These are phyloP conservation scores for Ectropis crepuscularia DNA, from an alignment of 2,888 invertebrate species.

Conservation along the genomic window DNA sequence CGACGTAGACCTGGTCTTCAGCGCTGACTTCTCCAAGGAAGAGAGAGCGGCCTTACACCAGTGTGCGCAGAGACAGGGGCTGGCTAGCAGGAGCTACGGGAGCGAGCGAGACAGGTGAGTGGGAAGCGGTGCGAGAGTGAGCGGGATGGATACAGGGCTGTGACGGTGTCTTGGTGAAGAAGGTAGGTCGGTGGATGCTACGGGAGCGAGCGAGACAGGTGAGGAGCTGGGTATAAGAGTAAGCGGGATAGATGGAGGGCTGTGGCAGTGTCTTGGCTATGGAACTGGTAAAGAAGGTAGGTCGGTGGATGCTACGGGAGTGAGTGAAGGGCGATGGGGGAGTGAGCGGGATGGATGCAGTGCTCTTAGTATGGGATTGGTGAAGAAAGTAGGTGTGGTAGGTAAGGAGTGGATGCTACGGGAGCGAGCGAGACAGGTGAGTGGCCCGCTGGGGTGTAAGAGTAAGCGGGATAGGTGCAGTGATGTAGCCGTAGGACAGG, in stretches of 20 bases:
- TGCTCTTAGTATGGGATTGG: background rate
- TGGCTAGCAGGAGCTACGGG: constrained; percentile 82
- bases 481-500: constrained; percentile 18
- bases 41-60: constrained; percentile 86
- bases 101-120: constrained; percentile 31
- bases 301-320: background rate
- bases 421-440: constrained; percentile 46
- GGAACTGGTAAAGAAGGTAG: too few relatives aligned
- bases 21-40: constrained; percentile 86
- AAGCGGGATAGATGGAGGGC: too few relatives aligned
- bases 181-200: too few relatives aligned
- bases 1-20: constrained; percentile 84
- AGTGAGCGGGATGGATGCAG: constrained; percentile 9
- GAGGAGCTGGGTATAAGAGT: background rate
- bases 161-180: too few relatives aligned
- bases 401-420: constrained; percentile 82
- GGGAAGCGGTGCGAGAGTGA: constrained; percentile 12
- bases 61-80: constrained; percentile 71
- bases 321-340: too few relatives aligned
- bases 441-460: too few relatives aligned
- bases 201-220: constrained; percentile 54
- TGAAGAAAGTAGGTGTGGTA: too few relatives aligned
- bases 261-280: background rate
- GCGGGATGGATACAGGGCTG: background rate
- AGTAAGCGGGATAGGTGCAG: constrained; percentile 7